Evolutionary conservation across 2,888 invertebrate genomes (phyloP).

Genomic region (Smittia sp.): DNA sequence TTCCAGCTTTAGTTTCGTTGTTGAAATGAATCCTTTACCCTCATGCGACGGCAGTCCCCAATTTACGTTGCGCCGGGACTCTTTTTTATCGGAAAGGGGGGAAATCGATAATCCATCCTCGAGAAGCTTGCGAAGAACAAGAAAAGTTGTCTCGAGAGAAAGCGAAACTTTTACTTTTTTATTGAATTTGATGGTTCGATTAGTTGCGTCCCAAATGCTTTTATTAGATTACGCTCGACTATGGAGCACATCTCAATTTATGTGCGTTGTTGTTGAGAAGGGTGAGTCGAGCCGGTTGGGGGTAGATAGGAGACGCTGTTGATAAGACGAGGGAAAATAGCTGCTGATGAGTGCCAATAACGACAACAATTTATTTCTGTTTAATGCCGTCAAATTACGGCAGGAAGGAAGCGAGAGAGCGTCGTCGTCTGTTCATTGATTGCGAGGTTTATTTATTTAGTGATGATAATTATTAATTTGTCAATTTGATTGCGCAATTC

Average conservation of each 20-base stretch:
- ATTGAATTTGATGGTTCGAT: conserved; percentile 41
- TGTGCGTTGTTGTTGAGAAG: conserved; percentile 1
- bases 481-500: conserved; percentile 21
- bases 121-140: background rate
- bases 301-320: background rate
- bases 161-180: conserved; percentile 8
- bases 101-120: conserved; percentile 9
- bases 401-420: background rate
- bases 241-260: background rate
- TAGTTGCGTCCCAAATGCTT: conserved; percentile 33
- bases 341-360: conserved; percentile 16
- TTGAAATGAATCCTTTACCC: background rate
- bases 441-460: background rate
- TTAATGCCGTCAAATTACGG: background rate
- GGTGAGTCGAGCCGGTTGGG: background rate
- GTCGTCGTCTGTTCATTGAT: background rate
- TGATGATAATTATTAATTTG: conserved; percentile 19
- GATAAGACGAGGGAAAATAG: background rate
- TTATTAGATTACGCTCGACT: conserved; percentile 33
- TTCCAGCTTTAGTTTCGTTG: background rate
- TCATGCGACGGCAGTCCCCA: background rate
- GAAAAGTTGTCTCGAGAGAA: background rate
- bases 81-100: background rate
- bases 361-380: conserved; percentile 15
- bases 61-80: background rate